Conservation (phyloP, 2,113 vertebrate species). For the Hystrix cristata region DNA sequence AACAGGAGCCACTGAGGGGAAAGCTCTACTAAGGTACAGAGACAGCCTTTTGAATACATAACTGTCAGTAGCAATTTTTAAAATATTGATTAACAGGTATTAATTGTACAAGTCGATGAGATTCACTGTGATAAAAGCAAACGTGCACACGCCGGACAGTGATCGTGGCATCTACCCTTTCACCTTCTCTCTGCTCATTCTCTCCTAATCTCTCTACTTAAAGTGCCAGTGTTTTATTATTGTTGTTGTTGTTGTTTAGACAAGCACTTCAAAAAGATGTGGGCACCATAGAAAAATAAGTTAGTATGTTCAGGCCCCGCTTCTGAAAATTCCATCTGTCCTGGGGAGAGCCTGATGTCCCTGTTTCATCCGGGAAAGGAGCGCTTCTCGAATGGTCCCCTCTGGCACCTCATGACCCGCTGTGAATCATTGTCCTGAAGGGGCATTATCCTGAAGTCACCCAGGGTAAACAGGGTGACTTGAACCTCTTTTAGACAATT, state of each 20-base stretch:
- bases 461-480: background rate
- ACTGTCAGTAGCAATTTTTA: background rate
- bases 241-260: background rate
- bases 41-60: background rate
- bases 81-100: background rate
- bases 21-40: background rate
- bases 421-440: background rate
- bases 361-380: background rate
- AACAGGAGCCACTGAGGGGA: accelerated
- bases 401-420: accelerated
- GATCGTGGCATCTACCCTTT: background rate
- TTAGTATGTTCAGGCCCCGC: background rate
- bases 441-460: too few species aligned
- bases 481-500: background rate
- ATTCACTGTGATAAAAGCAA: background rate
- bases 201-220: background rate
- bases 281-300: background rate
- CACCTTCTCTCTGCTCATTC: background rate
- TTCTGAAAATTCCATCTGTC: background rate
- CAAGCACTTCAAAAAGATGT: background rate
- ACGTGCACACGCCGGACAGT: too few species aligned
- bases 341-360: background rate
- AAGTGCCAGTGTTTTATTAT: background rate
- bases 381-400: background rate
- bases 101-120: background rate